Conservation (phyloP, 2,113 vertebrate species). For the Crocuta crocuta region DNA sequence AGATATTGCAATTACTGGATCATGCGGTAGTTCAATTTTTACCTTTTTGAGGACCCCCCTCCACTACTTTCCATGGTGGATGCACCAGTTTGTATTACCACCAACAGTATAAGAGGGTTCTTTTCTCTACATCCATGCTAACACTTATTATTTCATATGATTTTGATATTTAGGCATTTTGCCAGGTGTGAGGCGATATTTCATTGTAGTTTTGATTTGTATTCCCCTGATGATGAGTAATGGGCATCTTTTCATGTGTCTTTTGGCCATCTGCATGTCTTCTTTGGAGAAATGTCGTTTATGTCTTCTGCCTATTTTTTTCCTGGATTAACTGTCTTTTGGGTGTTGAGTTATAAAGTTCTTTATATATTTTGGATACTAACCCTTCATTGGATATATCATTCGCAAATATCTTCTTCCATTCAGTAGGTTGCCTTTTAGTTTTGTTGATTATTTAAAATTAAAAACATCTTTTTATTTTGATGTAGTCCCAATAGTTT, state of each 20-base stretch:
- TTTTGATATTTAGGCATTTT: background rate
- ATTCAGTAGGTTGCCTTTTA: background rate
- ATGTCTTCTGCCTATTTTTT: no score
- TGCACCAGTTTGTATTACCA: background rate
- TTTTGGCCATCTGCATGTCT: background rate
- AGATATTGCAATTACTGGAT: background rate
- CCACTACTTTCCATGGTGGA: background rate
- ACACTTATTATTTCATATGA: background rate
- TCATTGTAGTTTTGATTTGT: background rate
- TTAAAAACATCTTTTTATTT: background rate
- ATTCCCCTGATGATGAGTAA: background rate
- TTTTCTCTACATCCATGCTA: background rate
- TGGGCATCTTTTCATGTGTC: background rate
- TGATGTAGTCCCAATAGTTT: background rate
- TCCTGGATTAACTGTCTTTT: no score
- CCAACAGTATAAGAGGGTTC: background rate
- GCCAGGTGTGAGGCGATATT: background rate
- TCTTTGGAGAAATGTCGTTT: no score
- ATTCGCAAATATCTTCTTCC: no score
- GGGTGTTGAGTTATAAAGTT: no score
- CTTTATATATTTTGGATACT: no score
- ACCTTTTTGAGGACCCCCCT: background rate
- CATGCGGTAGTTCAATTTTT: background rate
- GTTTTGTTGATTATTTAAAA: background rate
- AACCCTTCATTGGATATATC: no score